Evolutionary conservation across 2,113 vertebrate species (phyloP).

Genomic region (Petroica traversi): DNA sequence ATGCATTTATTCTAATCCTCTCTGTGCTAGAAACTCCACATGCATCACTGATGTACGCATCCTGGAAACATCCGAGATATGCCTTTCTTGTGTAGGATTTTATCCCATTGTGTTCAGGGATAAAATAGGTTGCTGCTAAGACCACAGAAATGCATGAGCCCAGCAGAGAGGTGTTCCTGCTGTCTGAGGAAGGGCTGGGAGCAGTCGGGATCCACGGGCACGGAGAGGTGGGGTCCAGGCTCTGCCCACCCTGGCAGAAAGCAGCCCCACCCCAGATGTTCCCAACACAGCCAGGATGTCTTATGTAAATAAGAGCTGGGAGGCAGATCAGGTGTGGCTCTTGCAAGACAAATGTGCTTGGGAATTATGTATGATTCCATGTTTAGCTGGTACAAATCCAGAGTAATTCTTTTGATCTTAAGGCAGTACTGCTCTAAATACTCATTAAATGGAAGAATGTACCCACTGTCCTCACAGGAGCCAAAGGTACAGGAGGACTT

Average conservation of each 20-base stretch:
- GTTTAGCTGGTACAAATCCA: constrained; percentile 55
- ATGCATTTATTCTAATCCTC: constrained; percentile 69
- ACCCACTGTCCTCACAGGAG: background rate
- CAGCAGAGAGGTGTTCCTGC: background rate
- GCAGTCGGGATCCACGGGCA: background rate
- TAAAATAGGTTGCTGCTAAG: background rate
- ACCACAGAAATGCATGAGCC: background rate
- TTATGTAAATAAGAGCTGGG: constrained; percentile 45
- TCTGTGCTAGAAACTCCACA: constrained; percentile 46
- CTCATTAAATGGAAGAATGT: background rate
- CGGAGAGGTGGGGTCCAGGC: background rate
- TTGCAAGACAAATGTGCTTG: constrained; percentile 54
- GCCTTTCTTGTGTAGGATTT: constrained; percentile 11
- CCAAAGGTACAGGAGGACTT: background rate
- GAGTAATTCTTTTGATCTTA: constrained; percentile 43
- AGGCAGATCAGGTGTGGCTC: constrained; percentile 65
- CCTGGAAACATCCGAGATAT: constrained; percentile 33
- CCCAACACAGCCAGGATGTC: background rate
- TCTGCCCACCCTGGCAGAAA: constrained; percentile 30
- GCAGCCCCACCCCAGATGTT: constrained; percentile 46
- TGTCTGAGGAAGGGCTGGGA: background rate
- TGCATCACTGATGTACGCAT: constrained; percentile 1
- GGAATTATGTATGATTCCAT: constrained; percentile 54
- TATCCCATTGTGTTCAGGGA: constrained; percentile 30
- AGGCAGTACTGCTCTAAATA: constrained; percentile 5